These are phyloP conservation scores for Lycia hirtaria DNA, from an alignment of 2,888 invertebrate genomes.

Conservation along the genomic window DNA sequence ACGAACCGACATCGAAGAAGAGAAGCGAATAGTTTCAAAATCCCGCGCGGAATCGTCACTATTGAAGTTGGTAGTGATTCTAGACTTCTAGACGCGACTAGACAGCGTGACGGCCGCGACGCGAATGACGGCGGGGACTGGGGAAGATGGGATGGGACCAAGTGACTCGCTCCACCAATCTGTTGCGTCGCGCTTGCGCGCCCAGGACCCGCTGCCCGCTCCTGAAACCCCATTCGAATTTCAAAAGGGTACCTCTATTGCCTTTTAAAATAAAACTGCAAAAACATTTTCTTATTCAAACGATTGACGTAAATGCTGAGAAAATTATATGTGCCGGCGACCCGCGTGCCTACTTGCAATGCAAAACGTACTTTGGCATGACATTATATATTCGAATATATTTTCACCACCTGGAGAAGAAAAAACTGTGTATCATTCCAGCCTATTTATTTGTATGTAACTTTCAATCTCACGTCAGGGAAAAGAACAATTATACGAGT, in stretches of 20 bases:
- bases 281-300: slow-evolving; percentile 7
- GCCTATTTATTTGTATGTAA: no score
- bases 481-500: no score
- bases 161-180: slow-evolving; percentile 56
- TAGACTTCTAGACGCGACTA: slow-evolving; percentile 33
- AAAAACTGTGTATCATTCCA: no score
- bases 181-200: slow-evolving; percentile 53
- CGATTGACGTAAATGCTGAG: neutral
- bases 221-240: slow-evolving; percentile 42
- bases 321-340: slow-evolving; percentile 1
- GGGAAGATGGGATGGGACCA: slow-evolving; percentile 39
- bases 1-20: slow-evolving; percentile 2
- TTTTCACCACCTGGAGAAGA: neutral
- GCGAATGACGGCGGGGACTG: slow-evolving; percentile 48
- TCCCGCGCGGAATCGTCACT: slow-evolving; percentile 29
- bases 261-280: slow-evolving; percentile 33
- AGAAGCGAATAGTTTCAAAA: slow-evolving; percentile 8
- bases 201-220: slow-evolving; percentile 40
- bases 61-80: slow-evolving; percentile 45
- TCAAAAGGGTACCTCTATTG: slow-evolving; percentile 40
- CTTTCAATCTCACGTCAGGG: no score
- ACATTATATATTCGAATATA: neutral
- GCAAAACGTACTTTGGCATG: neutral
- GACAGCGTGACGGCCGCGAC: slow-evolving; percentile 45
- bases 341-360: neutral